Percentiles rank a stretch among this genome's conserved stretches.
These are phyloP conservation scores for Eubasilissa regina DNA, from an alignment of 1,140 invertebrate genomes.

Conservation along the genomic window DNA sequence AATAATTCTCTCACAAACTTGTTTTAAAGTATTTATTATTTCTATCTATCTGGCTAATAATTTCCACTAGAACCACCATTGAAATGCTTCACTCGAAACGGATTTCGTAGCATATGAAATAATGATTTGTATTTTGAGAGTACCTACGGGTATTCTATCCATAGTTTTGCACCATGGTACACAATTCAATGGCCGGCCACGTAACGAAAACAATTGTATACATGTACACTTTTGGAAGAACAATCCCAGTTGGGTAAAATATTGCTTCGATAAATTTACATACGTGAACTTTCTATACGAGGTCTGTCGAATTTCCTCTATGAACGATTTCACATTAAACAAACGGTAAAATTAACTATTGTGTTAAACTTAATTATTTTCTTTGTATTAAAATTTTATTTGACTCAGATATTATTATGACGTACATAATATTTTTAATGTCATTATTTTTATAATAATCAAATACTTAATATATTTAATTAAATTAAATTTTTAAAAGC, in stretches of 20 bases:
- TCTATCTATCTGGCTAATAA: background rate
- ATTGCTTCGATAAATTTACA: constrained; percentile 48
- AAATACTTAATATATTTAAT: no score
- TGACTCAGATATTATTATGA: no score
- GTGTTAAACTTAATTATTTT: no score
- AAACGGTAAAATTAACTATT: no score
- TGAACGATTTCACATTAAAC: no score
- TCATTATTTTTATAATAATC: no score
- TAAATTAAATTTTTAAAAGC: no score
- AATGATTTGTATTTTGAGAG: constrained; percentile 2
- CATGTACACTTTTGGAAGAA: constrained; percentile 41
- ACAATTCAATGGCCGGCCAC: constrained; percentile 18
- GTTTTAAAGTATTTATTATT: background rate
- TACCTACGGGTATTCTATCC: background rate
- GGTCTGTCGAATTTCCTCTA: no score
- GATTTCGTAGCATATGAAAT: background rate
- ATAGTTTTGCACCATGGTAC: background rate
- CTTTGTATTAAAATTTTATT: no score
- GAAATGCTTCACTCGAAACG: background rate
- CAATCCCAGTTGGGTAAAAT: constrained; percentile 45
- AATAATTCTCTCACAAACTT: background rate
- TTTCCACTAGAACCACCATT: constrained; percentile 17
- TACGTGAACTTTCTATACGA: no score
- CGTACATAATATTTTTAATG: no score
- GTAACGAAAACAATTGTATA: constrained; percentile 11